Evolutionary conservation across 2,113 vertebrate species (phyloP).

Genomic region (Macquaria ambigua): DNA sequence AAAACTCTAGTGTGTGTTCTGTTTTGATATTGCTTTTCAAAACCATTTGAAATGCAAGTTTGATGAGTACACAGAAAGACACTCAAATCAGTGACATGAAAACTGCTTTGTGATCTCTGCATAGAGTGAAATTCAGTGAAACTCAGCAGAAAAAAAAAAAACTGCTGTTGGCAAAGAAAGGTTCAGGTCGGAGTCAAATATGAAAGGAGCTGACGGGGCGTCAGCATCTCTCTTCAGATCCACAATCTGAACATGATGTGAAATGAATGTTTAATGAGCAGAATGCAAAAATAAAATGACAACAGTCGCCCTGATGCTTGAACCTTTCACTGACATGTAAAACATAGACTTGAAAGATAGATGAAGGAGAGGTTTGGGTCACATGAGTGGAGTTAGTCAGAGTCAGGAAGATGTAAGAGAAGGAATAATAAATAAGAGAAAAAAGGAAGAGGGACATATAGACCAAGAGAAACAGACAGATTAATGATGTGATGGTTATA

Average conservation of each 20-base stretch:
- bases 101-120: slow-evolving; percentile 1
- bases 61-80: slow-evolving; percentile 45
- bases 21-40: slow-evolving; percentile 24
- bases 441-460: not conserved
- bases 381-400: not conserved
- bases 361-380: slow-evolving; percentile 15
- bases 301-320: not conserved
- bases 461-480: not conserved
- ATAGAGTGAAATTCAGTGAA: not conserved
- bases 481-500: not conserved
- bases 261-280: slow-evolving; percentile 50
- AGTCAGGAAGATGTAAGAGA: not conserved
- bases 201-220: not conserved
- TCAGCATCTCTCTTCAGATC: slow-evolving; percentile 9
- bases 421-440: not conserved
- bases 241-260: slow-evolving; percentile 7
- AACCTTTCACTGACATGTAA: slow-evolving; percentile 30
- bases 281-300: slow-evolving; percentile 16
- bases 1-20: not conserved
- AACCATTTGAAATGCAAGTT: slow-evolving; percentile 18
- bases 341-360: not conserved
- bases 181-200: slow-evolving; percentile 26
- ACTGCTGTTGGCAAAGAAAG: not conserved
- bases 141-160: slow-evolving; percentile 6
- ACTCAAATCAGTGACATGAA: slow-evolving; percentile 20